Conservation (phyloP, 1,140 invertebrate species). For the Philopotamus ludificatus region DNA sequence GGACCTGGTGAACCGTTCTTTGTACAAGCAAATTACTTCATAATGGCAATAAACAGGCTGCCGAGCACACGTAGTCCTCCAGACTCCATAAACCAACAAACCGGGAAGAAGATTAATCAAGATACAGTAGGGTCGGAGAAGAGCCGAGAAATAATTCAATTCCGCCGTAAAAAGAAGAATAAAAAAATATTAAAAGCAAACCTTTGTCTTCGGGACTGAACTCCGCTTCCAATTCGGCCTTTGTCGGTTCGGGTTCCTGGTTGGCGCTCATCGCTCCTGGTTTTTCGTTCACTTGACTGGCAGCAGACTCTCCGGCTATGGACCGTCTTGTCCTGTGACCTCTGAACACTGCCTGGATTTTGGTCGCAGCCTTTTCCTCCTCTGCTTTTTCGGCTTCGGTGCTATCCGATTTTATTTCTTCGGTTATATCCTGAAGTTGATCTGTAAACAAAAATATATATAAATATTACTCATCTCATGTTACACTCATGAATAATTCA, state of each 20-base stretch:
- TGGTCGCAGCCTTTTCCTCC: slow-evolving; percentile 63
- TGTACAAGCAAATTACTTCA: slow-evolving; percentile 1
- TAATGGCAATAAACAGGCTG: slow-evolving; percentile 9
- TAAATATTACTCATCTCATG: neutral
- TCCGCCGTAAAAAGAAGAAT: neutral
- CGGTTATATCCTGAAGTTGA: slow-evolving; percentile 34
- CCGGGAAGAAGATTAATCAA: neutral
- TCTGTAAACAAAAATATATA: slow-evolving; percentile 21
- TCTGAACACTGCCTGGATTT: slow-evolving; percentile 70
- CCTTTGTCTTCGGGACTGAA: slow-evolving; percentile 76
- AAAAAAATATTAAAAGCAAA: slow-evolving; percentile 46
- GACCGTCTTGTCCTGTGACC: slow-evolving; percentile 67
- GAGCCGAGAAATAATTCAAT: neutral
- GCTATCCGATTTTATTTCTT: slow-evolving; percentile 17
- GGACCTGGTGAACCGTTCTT: neutral
- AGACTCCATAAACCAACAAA: neutral
- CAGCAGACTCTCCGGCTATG: slow-evolving; percentile 45
- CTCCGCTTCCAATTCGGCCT: slow-evolving; percentile 71
- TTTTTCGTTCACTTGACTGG: slow-evolving; percentile 45
- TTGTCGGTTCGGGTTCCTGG: slow-evolving; percentile 61
- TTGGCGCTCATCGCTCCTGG: slow-evolving; percentile 50
- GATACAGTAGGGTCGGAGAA: neutral
- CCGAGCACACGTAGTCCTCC: neutral
- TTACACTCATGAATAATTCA: neutral
- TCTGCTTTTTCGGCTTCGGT: slow-evolving; percentile 17